Evolutionary conservation across 92 coral and sea anemone species (phyloP), one percentile per base, ranked within the genome.

Genomic region (Actinostola sp.): DNA sequence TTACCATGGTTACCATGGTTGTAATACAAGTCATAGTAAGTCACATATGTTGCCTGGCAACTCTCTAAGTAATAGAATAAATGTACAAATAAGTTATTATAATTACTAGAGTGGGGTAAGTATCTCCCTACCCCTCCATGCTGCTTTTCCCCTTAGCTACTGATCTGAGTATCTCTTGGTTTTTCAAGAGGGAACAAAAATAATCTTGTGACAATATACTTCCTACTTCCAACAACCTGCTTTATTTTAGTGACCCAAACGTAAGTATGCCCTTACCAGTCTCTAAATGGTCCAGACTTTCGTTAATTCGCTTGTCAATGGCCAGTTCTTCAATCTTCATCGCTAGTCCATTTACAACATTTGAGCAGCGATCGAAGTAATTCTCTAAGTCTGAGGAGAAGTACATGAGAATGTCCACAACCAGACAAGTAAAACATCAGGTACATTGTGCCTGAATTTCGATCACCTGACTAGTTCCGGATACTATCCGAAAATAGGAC

Each of bases 261-360:
- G n/a, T n/a, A n/a, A n/a, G 15, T 4, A 14, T 48, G 3, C 8
- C 8, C 24, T 26, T 19, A 68, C 61, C 61, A 49, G 28, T 21
- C 4, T 52, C 56, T 34, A 68, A 14, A 1, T 48, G 57, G 17
- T 6, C 26, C 8, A 72, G 67, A 43, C 68, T 59, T 48, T 72
- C 78, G 31, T 72, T 51, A 56, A 72, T 72, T 39, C 56, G 41
- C 36, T 63, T 56, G 36, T 72, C 78, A 51, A 56, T 56, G 19
- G 41, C 56, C 0, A 72, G 29, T 14, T 74, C 70, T 50, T 74
- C 80, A 61, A 61, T 61, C 43, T 62, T 74, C 70, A 46, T 62
- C 1, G 61, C 62, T 20, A 74, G 41, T 41, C 70, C 62, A 30
- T 20, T 50, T 10, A 43, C 63, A 1, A 74, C 71, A 74, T 16